Base-by-base conservation (phyloP, 2,797 vertebrate species). In the Mus minutoides region DNA sequence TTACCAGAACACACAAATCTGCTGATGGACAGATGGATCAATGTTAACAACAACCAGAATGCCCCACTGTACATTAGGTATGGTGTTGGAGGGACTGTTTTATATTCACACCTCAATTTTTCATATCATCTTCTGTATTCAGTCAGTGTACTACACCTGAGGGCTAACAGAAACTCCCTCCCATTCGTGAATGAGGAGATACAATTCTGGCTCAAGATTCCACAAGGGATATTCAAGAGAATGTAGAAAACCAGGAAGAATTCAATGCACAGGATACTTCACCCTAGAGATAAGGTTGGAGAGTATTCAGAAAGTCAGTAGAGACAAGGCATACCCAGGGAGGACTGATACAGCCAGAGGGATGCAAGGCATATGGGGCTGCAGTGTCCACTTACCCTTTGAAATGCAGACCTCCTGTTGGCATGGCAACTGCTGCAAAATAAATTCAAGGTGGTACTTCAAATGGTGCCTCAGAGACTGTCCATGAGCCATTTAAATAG, bases 391-490 rank as follows among this genome's bases (percentile, higher is more conserved):
- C 93, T 92, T 94, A 90, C 79, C 83, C 87, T 96, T 95, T 95
- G 84, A 87, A 97, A 93, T 95, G 62, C 49, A 91, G 71, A 73
- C 77, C 96, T 97, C 37, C 71, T 8, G 96, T 97, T 96, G 97
- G 93, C 95, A 97, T 97, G 84, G 96, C 88, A 97, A 97, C 97
- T 56, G 31, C 93, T 96, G 92, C 87, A 95, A 95, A 96, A 96
- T 97, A 94, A 92, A 97, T 95, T 97, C 90, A 71, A 96, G 96
- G 94, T 96, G 79, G 75, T 97, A n/a, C 83, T 97, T 97, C 89
- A 91, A 92, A 92, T 0, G 71, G 89, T 94, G 94, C 96, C 87
- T 92, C 46, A 0, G 93, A 97, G 95, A 92, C 90, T 87, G 87
- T 87, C 94, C 76, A 87, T 29, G 79, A 97, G 91, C 89, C 95